Evolutionary conservation across 2,113 vertebrate species (phyloP).

Genomic region (Shinisaurus crocodilurus): DNA sequence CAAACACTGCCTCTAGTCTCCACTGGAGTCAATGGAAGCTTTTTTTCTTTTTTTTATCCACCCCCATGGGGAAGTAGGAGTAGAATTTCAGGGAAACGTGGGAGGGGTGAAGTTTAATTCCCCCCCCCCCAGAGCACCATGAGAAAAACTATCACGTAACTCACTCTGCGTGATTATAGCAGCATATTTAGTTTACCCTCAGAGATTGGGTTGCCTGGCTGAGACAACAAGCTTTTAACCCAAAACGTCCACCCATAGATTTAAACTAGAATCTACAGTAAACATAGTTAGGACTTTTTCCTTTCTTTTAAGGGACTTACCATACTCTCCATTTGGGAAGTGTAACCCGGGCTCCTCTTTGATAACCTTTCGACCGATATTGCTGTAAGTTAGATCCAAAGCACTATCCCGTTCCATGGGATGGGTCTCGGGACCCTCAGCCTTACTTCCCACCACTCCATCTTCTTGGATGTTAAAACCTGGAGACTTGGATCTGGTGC

Average conservation of each 20-base stretch:
- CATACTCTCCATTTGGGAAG: slow-evolving; percentile 83
- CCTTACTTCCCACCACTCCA: slow-evolving; percentile 54
- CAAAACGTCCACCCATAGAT: neutral
- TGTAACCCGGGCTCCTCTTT: slow-evolving; percentile 85
- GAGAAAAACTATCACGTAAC: too few relatives aligned
- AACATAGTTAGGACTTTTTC: neutral
- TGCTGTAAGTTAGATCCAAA: slow-evolving; percentile 89
- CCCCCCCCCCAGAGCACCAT: too few relatives aligned
- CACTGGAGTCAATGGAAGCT: too few relatives aligned
- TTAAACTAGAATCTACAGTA: neutral
- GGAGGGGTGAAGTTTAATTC: too few relatives aligned
- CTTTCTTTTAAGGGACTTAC: slow-evolving; percentile 66
- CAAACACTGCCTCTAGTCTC: too few relatives aligned
- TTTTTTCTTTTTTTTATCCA: too few relatives aligned
- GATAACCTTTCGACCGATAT: slow-evolving; percentile 78
- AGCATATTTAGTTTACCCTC: too few relatives aligned
- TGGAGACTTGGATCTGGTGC: slow-evolving; percentile 82
- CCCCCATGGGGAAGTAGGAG: too few relatives aligned
- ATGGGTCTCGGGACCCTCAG: slow-evolving; percentile 73
- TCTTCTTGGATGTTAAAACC: slow-evolving; percentile 77
- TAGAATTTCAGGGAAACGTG: too few relatives aligned
- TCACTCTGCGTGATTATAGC: neutral
- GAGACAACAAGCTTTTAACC: neutral
- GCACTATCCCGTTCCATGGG: slow-evolving; percentile 84
- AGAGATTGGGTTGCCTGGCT: neutral